Evolutionary conservation across 2,797 vertebrate genomes (phyloP), one percentile per base, ranked within the genome.

Genomic region (Threskiornis aethiopicus): DNA sequence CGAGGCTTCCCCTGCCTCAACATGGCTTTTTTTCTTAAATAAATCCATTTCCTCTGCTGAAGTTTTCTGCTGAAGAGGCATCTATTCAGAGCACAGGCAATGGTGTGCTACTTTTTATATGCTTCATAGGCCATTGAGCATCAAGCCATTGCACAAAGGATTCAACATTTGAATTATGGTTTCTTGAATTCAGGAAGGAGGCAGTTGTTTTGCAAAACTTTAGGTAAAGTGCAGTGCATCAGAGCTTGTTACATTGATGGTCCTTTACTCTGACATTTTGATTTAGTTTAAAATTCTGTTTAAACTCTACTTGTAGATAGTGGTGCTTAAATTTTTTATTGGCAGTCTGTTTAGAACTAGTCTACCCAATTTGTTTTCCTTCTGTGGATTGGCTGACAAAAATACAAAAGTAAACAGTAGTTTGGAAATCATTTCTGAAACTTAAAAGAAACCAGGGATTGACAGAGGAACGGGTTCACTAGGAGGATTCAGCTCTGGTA

Each of bases 241-340:
- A 76, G 69, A 92, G 80, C 80, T 77, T n/a, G 44, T 92, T 93
- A 89, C 55, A 19, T 20, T 90, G 88, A 94, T 73, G 90, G 88
- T 66, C 66, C 64, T 90, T 90, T 89, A 39, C 88, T 83, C 71
- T 96, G 93, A 97, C 90, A 95, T 97, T 97, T 96, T 93, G 91
- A 90, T 94, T 93, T 95, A 90, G 88, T 97, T 96, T 90, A 95
- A 92, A 94, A 96, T 96, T 96, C 93, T 92, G 90, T 96, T 95
- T 97, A 95, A 97, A 96, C 83, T 96, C 85, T 82, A 31, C 80
- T 91, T 91, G 83, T 59, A 49, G 89, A 59, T 94, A 71, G 69
- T 44, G 35, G 66, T 52, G 59, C 85, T 96, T 96, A 92, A 89
- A 94, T 96, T 94, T 96, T 97, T 96, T 92, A 96, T 95, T 83